phyloP scores from a whole-genome alignment of 2,797 vertebrate genomes.

The Mus spretus region DNA sequence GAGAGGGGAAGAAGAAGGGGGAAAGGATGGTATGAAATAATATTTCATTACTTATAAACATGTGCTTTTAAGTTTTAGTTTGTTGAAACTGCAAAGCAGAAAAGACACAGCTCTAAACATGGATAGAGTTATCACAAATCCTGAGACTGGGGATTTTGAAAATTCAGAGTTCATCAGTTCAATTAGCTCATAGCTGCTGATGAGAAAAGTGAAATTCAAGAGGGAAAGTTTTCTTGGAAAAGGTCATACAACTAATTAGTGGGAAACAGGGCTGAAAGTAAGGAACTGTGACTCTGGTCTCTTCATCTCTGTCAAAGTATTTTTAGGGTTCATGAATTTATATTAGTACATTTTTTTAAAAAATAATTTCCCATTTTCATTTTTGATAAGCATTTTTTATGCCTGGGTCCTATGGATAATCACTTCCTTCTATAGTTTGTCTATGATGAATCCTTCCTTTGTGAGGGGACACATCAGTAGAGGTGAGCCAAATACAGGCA shows the following conservation, averaged over 20 bases:
- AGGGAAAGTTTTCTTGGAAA: constrained; percentile 49
- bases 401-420: neutral
- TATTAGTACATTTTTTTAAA: neutral
- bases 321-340: constrained; percentile 25
- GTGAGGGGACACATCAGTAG: neutral
- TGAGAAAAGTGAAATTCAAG: constrained; percentile 46
- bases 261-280: neutral
- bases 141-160: neutral
- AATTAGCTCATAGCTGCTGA: constrained; percentile 39
- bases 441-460: neutral
- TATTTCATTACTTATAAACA: neutral
- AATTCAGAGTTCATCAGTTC: constrained; percentile 45
- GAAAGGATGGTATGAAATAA: neutral
- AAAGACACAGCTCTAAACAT: constrained; percentile 19
- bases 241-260: constrained; percentile 63
- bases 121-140: constrained; percentile 1
- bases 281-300: neutral
- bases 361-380: constrained; percentile 34
- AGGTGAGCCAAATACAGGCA: neutral
- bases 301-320: neutral
- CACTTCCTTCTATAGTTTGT: neutral
- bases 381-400: neutral
- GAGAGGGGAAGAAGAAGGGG: too few relatives aligned
- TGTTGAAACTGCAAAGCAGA: constrained; percentile 32
- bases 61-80: neutral